Base-by-base conservation (phyloP, 2,797 vertebrate species). In the Dryobates pubescens region DNA sequence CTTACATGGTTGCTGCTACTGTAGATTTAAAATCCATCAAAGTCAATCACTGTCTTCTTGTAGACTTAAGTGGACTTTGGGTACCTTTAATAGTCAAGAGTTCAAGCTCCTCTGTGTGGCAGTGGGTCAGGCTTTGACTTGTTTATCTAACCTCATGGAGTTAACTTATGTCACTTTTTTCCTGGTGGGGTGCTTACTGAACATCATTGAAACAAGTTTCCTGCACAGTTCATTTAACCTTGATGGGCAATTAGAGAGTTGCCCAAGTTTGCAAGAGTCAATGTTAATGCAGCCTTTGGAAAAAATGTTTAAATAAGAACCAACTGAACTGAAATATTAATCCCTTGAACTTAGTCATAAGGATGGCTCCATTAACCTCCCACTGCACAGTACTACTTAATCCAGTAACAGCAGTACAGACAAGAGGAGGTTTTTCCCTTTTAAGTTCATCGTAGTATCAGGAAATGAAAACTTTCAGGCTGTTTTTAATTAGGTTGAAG, bases 301-400 rank as follows among this genome's bases (percentile, higher is more conserved):
- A 85, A 86, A 90, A 77, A 75, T 26, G 54, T 88, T 94, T 84
- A 90, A 82, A 74, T 90, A 77, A 82, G 84, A 91, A 14, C 12
- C 85, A 91, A 72, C 64, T 77, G 74, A 93, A 88, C 71, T 94
- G 91, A 94, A 84, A 63, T 86, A 93, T 72, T 94, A 92, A 93
- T 95, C 81, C 83, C 57, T 81, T 93, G 73, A 92, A 93, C 11
- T 92, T 87, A 70, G 90, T 95, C 67, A 89, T 79, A 70, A 91
- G 86, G 74, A 87, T 81, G 73, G 82, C 57, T 87, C 71, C 8
- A 14, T 51, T 88, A 90, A 43, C 70, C 79, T 96, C 82, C 76
- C 47, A 24, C 65, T 83, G 56, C 78, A 49, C 1, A 57, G 72
- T 38, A 36, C n/a, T 78, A 9, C 63, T 90, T 94, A 90, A 93